These are phyloP conservation scores for Patella ulyssiponensis DNA, from an alignment of 2,888 invertebrate species.

Conservation along the genomic window DNA sequence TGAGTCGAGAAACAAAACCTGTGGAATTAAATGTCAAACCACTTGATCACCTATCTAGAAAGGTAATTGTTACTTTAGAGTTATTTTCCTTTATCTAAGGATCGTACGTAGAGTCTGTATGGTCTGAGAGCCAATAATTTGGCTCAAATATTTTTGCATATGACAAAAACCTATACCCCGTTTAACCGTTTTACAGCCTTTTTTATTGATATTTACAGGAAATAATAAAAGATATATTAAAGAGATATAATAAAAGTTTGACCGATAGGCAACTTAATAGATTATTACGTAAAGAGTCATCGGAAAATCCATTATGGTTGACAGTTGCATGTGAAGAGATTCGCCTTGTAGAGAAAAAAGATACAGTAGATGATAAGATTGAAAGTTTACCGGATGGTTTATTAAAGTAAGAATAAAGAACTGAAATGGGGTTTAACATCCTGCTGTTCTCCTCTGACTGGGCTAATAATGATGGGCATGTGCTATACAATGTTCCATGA, in stretches of 20 bases:
- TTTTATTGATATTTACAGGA: conserved; percentile 42
- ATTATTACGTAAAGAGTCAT: conserved; percentile 62
- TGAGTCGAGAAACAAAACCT: conserved; percentile 64
- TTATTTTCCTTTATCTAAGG: background rate
- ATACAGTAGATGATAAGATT: conserved; percentile 63
- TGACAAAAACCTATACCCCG: too few relatives aligned
- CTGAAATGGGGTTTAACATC: background rate
- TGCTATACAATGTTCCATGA: too few relatives aligned
- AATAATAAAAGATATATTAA: conserved; percentile 61
- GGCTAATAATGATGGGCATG: too few relatives aligned
- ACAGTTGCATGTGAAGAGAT: conserved; percentile 70
- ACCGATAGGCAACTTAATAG: conserved; percentile 56
- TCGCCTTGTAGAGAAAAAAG: conserved; percentile 55
- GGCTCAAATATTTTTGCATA: too few relatives aligned
- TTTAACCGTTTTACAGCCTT: too few relatives aligned
- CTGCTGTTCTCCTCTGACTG: too few relatives aligned
- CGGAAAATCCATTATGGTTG: conserved; percentile 71
- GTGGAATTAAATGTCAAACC: conserved; percentile 60
- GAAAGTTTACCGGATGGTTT: conserved; percentile 65
- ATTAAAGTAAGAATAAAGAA: conserved; percentile 57
- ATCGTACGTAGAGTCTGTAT: too few relatives aligned
- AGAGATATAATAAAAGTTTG: conserved; percentile 57
- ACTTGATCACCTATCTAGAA: conserved; percentile 57
- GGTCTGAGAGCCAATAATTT: too few relatives aligned
- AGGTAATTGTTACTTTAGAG: conserved; percentile 41